Base-by-base conservation (phyloP, 2,888 invertebrate species). In the Tinea semifulvella region DNA sequence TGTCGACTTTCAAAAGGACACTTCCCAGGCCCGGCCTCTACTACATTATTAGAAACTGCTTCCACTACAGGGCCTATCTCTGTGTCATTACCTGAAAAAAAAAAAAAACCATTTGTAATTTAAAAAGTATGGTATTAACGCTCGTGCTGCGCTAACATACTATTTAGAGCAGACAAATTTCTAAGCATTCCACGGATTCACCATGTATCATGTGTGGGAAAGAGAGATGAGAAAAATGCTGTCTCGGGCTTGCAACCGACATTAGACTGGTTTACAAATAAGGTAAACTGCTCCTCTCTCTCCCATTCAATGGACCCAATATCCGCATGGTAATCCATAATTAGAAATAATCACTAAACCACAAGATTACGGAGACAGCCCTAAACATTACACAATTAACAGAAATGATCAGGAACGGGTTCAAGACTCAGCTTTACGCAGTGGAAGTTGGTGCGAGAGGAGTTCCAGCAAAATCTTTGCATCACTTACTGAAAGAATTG, bases 1-100 rank as follows among this genome's bases (percentile, higher is more conserved):
- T 94, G 94, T 31, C 96, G 84, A 1, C 62, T 81, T 68, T 94
- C 91, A 83, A 94, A 96, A 1, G 93, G 94, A 65, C 92, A 94
- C 8, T 55, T 51, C 0, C 88, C 90, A 22, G 95, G 94, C 0
- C 92, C 90, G 31, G 89, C 87, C 63, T 88, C 84, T 7, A 94
- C 85, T 25, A 63, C 56, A 53, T 61, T 74, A 48, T 83, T 82
- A 0, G 90, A 85, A 43, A 88, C 61, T 7, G 74, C 67, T 63
- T 89, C 89, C 22, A 84, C 72, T 14, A 71, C 56, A 13, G 89
- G 88, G 0, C 95, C 94, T 26, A 53, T 58, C 22, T 59, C 65
- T 0, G 50, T 49, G 2, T 65, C 67, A 68, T 86, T 87, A 43
- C 68, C 82, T 50, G 86, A 39, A 36, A 36, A 16, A 18, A n/a